These are phyloP conservation scores for Zosterops lateralis DNA, from an alignment of 2,113 vertebrate genomes.

Conservation along the genomic window DNA sequence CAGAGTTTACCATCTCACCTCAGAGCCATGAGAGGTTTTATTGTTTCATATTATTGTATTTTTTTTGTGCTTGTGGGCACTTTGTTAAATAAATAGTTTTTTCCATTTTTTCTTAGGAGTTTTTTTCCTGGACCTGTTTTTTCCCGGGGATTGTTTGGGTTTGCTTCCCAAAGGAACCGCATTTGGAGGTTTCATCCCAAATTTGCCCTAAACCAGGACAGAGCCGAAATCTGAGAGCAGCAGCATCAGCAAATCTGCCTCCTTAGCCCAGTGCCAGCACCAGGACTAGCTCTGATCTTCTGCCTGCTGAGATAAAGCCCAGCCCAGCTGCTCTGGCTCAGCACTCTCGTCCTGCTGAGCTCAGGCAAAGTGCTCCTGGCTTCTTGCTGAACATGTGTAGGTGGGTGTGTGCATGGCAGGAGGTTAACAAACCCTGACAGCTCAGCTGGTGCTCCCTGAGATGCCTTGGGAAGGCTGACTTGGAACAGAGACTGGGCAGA, in stretches of 20 bases:
- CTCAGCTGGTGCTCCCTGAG: neutral
- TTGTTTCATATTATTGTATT: too few species aligned
- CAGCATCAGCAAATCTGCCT: neutral
- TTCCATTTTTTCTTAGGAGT: neutral
- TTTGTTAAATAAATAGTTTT: neutral
- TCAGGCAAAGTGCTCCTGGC: neutral
- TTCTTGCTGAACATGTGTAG: neutral
- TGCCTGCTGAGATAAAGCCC: neutral
- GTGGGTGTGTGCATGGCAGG: neutral
- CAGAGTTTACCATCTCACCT: too few species aligned
- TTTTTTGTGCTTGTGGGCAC: neutral
- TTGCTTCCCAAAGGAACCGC: neutral
- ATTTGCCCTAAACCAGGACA: neutral
- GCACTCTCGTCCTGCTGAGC: neutral
- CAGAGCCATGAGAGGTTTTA: too few species aligned
- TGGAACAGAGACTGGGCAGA: neutral
- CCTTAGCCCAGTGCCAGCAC: neutral
- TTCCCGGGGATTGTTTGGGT: neutral
- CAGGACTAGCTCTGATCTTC: neutral
- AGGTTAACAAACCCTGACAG: neutral
- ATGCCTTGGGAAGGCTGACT: neutral
- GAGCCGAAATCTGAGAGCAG: fast-evolving
- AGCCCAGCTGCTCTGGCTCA: neutral
- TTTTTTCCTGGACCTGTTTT: neutral
- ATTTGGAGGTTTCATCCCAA: neutral